Evolutionary conservation across 2,888 invertebrate species (phyloP).

Genomic region (Onthophagus sagittarius): DNA sequence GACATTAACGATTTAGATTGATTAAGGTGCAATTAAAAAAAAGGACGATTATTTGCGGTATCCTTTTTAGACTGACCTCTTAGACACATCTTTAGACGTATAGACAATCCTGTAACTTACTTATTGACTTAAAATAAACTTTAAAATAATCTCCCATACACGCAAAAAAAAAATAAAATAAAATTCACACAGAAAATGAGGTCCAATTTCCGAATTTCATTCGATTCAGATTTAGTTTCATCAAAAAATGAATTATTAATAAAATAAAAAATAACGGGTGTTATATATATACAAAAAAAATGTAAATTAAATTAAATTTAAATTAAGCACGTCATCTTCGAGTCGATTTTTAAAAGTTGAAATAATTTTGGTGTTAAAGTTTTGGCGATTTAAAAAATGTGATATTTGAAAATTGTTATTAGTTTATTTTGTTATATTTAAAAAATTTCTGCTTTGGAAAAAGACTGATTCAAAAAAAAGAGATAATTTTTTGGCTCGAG

Average conservation of each 20-base stretch:
- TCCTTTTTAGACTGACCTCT: background rate
- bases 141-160: background rate
- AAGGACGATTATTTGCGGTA: background rate
- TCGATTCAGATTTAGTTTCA: background rate
- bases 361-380: background rate
- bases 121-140: slow-evolving; percentile 17
- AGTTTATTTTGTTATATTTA: slow-evolving; percentile 19
- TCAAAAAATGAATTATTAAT: background rate
- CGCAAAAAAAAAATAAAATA: background rate
- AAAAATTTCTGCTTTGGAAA: slow-evolving; percentile 22
- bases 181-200: background rate
- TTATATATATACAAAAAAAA: background rate
- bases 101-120: slow-evolving; percentile 24
- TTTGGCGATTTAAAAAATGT: slow-evolving; percentile 9
- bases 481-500: slow-evolving; percentile 1
- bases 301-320: background rate
- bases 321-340: background rate
- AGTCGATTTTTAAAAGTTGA: background rate
- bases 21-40: background rate
- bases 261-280: slow-evolving; percentile 5
- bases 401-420: slow-evolving; percentile 15
- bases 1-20: background rate
- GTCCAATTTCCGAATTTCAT: background rate
- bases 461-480: slow-evolving; percentile 21
- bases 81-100: background rate